Percentiles rank a stretch among this genome's conserved stretches.
phyloP scores from a whole-genome alignment of 2,888 invertebrate species.

The Caenorhabditis becei region DNA sequence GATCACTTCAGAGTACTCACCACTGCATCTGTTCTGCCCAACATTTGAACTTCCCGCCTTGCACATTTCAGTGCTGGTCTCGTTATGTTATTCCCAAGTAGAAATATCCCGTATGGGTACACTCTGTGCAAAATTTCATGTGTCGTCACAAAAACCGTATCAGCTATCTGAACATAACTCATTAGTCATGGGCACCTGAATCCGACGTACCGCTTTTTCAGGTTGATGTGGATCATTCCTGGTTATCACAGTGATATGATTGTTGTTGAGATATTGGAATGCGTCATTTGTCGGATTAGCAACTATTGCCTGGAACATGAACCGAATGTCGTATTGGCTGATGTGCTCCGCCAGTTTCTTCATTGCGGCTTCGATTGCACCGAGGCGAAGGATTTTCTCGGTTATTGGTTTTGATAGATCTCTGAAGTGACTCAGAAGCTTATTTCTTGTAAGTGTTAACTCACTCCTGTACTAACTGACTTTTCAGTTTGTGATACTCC shows the following conservation, averaged over 20 bases:
- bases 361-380: constrained; percentile 45
- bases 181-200: neutral
- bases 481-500: constrained; percentile 37
- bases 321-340: constrained; percentile 27
- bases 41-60: constrained; percentile 8
- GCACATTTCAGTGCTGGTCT: constrained; percentile 28
- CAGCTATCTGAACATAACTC: constrained; percentile 33
- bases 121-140: constrained; percentile 53
- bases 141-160: constrained; percentile 48
- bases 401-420: constrained; percentile 16
- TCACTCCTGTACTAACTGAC: constrained; percentile 10
- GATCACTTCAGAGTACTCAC: constrained; percentile 7
- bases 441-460: neutral
- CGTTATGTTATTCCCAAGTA: neutral
- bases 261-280: constrained; percentile 45
- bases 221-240: constrained; percentile 47
- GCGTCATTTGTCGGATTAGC: constrained; percentile 54
- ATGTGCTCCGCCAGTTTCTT: constrained; percentile 13
- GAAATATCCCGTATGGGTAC: constrained; percentile 37
- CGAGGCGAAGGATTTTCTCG: constrained; percentile 35
- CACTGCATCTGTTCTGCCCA: constrained; percentile 46
- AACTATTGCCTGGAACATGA: constrained; percentile 54
- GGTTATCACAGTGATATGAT: constrained; percentile 55
- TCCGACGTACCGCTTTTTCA: constrained; percentile 42
- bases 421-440: constrained; percentile 5